Percentiles rank a stretch among this genome's conserved stretches.
Conservation (phyloP, 2,113 vertebrate species). For the Pontoporia blainvillei region DNA sequence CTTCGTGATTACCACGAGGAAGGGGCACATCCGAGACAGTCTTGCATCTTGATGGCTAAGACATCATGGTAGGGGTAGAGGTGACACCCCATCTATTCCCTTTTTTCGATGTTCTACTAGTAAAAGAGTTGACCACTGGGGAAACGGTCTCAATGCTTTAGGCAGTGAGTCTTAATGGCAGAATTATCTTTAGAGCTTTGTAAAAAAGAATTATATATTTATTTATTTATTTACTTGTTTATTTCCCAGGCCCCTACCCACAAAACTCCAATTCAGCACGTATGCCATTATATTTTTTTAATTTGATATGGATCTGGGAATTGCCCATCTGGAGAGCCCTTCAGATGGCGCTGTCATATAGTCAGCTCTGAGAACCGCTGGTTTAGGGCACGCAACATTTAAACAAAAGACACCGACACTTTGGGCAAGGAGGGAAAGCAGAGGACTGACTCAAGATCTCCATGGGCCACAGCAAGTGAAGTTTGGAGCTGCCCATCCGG, state of each 20-base stretch:
- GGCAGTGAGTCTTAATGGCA: neutral
- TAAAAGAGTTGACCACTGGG: neutral
- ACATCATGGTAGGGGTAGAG: neutral
- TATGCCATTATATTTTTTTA: neutral
- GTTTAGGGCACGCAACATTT: neutral
- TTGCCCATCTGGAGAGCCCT: neutral
- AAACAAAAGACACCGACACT: neutral
- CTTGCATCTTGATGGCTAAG: neutral
- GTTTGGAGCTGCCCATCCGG: no score
- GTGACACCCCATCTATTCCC: neutral
- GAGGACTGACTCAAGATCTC: neutral
- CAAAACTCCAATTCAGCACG: neutral
- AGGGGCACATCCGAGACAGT: neutral
- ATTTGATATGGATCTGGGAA: neutral
- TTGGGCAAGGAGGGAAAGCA: no score
- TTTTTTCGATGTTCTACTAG: neutral
- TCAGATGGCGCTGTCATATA: neutral
- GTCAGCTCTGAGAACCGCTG: neutral
- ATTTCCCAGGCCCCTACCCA: neutral
- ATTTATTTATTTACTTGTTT: fast-evolving
- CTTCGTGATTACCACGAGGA: fast-evolving
- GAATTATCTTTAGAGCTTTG: neutral
- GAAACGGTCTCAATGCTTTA: neutral
- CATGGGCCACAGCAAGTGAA: neutral
- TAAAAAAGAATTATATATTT: no score